phyloP scores from a whole-genome alignment of 1,140 invertebrate species.

The Cherax quadricarinatus region DNA sequence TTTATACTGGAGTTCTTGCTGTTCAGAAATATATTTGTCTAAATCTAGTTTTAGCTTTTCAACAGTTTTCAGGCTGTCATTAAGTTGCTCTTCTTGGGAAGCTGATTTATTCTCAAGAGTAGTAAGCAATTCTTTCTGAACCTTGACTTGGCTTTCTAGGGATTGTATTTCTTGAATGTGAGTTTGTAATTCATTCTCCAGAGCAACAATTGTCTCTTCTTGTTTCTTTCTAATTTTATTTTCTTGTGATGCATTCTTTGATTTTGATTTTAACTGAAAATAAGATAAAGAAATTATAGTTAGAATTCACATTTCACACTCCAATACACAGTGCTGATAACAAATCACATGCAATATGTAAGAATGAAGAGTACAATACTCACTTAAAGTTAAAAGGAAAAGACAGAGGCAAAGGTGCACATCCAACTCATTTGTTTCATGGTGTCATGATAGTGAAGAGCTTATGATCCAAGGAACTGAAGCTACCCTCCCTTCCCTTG shows the following conservation, averaged over 20 bases:
- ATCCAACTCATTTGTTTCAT: too few relatives aligned
- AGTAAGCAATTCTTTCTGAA: neutral
- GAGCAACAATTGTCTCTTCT: conserved; percentile 1
- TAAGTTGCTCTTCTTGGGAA: conserved; percentile 1
- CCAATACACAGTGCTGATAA: too few relatives aligned
- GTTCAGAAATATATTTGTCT: neutral
- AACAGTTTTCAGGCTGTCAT: neutral
- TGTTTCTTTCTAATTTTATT: neutral
- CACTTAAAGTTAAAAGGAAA: too few relatives aligned
- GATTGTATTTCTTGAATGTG: neutral
- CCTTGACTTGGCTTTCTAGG: neutral
- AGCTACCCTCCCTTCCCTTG: too few relatives aligned
- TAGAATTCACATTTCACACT: too few relatives aligned
- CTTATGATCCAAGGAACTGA: too few relatives aligned
- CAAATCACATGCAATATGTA: too few relatives aligned
- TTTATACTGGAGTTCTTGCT: neutral
- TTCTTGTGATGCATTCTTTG: conserved; percentile 1
- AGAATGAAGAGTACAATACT: too few relatives aligned
- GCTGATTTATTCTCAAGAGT: neutral
- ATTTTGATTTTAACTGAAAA: conserved; percentile 8
- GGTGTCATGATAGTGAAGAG: too few relatives aligned
- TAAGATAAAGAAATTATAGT: neutral
- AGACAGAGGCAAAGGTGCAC: too few relatives aligned
- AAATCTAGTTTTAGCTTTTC: neutral
- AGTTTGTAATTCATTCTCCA: neutral